phyloP scores from a whole-genome alignment of 2,888 invertebrate species.

The Tineola bisselliella region DNA sequence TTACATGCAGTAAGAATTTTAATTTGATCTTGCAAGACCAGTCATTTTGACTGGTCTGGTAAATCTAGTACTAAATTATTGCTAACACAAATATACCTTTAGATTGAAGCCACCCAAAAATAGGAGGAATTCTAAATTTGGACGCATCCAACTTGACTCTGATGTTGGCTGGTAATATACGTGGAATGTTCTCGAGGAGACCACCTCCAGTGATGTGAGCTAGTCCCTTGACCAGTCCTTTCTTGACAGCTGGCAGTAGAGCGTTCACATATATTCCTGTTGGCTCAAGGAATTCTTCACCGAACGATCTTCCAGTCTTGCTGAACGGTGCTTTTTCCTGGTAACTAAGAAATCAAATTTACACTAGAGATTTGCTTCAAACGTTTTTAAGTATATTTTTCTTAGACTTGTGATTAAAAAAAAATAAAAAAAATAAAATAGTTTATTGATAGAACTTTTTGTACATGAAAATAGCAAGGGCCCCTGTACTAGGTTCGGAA shows the following conservation, averaged over 20 bases:
- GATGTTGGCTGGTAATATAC: slow-evolving; percentile 77
- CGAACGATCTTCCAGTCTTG: slow-evolving; percentile 50
- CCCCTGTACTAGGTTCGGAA: too few species aligned
- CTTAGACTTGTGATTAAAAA: too few species aligned
- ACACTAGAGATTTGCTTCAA: too few species aligned
- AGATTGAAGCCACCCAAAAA: slow-evolving; percentile 90
- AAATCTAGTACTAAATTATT: too few species aligned
- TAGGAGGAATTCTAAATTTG: slow-evolving; percentile 76
- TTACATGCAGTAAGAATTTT: too few species aligned
- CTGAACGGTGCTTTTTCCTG: slow-evolving; percentile 53
- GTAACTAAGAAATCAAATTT: slow-evolving; percentile 28
- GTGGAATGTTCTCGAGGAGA: slow-evolving; percentile 85
- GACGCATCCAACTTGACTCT: slow-evolving; percentile 76
- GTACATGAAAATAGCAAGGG: too few species aligned
- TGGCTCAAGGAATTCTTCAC: slow-evolving; percentile 84
- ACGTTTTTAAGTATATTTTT: too few species aligned
- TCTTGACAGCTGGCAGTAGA: slow-evolving; percentile 76
- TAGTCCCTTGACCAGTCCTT: slow-evolving; percentile 81
- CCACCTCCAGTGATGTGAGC: slow-evolving; percentile 97
- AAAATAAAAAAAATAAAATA: too few species aligned
- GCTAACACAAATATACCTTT: slow-evolving; percentile 70
- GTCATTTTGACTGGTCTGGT: too few species aligned
- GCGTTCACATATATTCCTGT: slow-evolving; percentile 87
- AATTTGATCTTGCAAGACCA: too few species aligned
- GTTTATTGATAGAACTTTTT: too few species aligned